These are phyloP conservation scores for Sturnira hondurensis DNA, from an alignment of 2,113 vertebrate genomes.

Conservation along the genomic window DNA sequence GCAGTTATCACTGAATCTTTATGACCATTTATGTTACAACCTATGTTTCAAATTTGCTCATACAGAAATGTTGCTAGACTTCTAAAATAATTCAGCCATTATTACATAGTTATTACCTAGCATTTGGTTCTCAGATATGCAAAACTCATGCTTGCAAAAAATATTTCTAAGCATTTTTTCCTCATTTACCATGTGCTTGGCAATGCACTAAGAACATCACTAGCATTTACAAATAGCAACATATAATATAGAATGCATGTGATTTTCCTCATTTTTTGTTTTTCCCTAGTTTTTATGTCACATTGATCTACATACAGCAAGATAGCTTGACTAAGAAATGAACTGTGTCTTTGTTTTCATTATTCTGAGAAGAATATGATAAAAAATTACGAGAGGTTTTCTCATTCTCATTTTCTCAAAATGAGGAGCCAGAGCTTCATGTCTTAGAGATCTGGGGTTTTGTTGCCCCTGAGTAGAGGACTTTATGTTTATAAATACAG, in stretches of 20 bases:
- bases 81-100: conserved; percentile 64
- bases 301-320: neutral
- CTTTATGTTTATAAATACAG: neutral
- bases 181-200: neutral
- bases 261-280: neutral
- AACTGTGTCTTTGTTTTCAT: neutral
- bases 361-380: neutral
- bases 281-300: neutral
- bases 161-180: conserved; percentile 25
- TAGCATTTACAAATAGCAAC: neutral
- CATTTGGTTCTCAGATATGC: conserved; percentile 41
- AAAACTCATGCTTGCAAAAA: conserved; percentile 24
- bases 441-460: neutral
- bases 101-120: conserved; percentile 43
- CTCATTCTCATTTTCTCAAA: neutral
- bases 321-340: neutral
- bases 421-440: neutral
- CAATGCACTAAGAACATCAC: neutral
- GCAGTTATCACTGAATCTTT: conserved; percentile 51
- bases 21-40: conserved; percentile 41
- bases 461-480: neutral
- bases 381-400: neutral
- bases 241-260: neutral
- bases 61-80: conserved; percentile 30
- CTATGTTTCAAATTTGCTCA: conserved; percentile 54